Evolutionary conservation across 2,113 vertebrate species (phyloP), one percentile per base, ranked within the genome.

Genomic region (Lipotes vexillifer): DNA sequence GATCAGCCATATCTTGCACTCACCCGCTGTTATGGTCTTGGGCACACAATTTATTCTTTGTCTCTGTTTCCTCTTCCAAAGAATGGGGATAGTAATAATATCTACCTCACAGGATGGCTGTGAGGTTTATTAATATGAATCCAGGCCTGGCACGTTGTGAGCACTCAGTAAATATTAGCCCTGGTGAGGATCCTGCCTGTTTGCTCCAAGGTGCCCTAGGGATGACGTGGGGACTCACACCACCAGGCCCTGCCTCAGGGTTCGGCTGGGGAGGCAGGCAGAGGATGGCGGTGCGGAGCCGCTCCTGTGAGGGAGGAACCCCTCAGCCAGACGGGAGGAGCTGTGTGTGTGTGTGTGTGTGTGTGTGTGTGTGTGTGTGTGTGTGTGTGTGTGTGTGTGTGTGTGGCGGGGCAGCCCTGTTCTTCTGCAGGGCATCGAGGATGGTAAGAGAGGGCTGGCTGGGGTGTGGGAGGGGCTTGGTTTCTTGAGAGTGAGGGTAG

Each of bases 371-470:
- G n/a, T n/a, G n/a, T n/a, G 65, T 3, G 6, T 44, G 10, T 15
- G 69, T 46, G 6, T 10, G 33, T 2, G 9, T 18, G 33, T 1
- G 4, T 21, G 21, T 3, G 5, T 1, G 5, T 66, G 33, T 2
- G 2, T 0, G 2, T 4, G 5, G 2, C 5, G 69, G 38, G 72
- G 41, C 4, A 3, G 78, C 31, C 77, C 29, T 12, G 11, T 14
- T 52, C 27, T 71, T 52, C 27, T 71, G 46, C 44, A 84, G 61
- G 71, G 29, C 2, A 0, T 88, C 2, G 11, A 7, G 20, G 41
- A 11, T 1, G 9, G 55, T 33, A 20, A 59, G 63, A 17, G 17
- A 23, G 15, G 71, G 5, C 29, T 18, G 31, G 12, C 66, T 4
- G 1, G 57, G 15, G 4, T 65, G 10, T 7, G 8, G 8, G 8